These are phyloP conservation scores for Lasioglossum morio DNA, from an alignment of 2,888 invertebrate genomes.

Conservation along the genomic window DNA sequence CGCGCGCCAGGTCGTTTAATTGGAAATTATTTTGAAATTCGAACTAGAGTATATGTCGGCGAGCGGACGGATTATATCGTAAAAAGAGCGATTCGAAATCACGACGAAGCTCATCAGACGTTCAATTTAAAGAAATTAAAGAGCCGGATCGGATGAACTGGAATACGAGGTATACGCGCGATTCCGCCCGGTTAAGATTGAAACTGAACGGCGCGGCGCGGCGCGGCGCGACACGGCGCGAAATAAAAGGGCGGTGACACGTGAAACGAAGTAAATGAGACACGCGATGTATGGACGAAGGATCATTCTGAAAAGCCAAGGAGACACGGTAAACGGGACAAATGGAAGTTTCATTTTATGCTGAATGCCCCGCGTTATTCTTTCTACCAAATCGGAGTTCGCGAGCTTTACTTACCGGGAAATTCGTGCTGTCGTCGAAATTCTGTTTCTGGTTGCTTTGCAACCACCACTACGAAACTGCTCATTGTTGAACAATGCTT, in stretches of 20 bases:
- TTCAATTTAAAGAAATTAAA: conserved; percentile 22
- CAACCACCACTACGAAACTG: too few species aligned
- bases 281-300: not conserved
- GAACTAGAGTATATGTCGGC: not conserved
- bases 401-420: not conserved
- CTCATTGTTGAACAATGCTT: too few species aligned
- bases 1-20: not conserved
- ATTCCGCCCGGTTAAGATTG: not conserved
- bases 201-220: not conserved
- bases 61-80: not conserved
- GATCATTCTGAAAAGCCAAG: not conserved
- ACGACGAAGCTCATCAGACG: not conserved
- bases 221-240: not conserved
- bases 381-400: not conserved
- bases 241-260: conserved; percentile 7
- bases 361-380: not conserved
- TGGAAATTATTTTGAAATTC: not conserved
- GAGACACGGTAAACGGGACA: too few species aligned
- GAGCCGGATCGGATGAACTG: not conserved
- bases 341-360: conserved; percentile 1
- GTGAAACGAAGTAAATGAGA: conserved; percentile 27
- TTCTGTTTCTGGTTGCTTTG: not conserved
- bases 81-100: not conserved
- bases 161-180: not conserved
- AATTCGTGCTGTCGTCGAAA: not conserved